Percentiles rank a stretch among this genome's conserved stretches.
phyloP scores from a whole-genome alignment of 2,797 vertebrate genomes.

The Rhinichthys osculus region DNA sequence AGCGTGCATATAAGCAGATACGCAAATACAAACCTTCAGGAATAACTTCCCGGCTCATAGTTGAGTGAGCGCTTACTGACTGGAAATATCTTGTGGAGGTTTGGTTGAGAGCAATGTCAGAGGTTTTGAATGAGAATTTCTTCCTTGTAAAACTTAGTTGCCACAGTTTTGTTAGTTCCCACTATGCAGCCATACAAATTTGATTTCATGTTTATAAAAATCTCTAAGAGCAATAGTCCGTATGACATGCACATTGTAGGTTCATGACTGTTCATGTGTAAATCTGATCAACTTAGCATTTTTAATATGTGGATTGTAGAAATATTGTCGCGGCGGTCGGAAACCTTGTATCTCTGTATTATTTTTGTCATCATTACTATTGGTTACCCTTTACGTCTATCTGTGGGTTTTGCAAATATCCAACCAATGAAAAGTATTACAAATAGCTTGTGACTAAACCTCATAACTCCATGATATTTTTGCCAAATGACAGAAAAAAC shows the following conservation, averaged over 20 bases:
- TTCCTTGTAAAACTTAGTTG: background rate
- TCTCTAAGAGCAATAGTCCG: background rate
- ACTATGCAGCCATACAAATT: background rate
- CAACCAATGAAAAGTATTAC: too few relatives aligned
- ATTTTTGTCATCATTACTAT: too few relatives aligned
- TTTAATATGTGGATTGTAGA: too few relatives aligned
- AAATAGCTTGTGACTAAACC: too few relatives aligned
- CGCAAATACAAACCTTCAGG: constrained; percentile 20
- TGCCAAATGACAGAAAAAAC: too few relatives aligned
- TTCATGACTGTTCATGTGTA: too few relatives aligned
- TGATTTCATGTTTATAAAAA: background rate
- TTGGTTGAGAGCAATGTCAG: background rate
- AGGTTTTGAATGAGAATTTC: background rate
- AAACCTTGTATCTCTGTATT: too few relatives aligned
- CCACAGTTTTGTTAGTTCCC: background rate
- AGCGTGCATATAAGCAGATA: constrained; percentile 27
- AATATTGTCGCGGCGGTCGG: background rate
- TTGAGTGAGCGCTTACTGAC: constrained; percentile 38
- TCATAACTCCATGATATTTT: too few relatives aligned
- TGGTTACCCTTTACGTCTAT: too few relatives aligned
- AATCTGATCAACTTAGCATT: too few relatives aligned
- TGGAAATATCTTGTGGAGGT: constrained; percentile 28
- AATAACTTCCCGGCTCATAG: constrained; percentile 22
- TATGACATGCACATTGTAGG: too few relatives aligned
- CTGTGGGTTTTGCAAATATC: too few relatives aligned